Evolutionary conservation across 2,113 vertebrate species (phyloP).

Genomic region (Corvus moneduloides): DNA sequence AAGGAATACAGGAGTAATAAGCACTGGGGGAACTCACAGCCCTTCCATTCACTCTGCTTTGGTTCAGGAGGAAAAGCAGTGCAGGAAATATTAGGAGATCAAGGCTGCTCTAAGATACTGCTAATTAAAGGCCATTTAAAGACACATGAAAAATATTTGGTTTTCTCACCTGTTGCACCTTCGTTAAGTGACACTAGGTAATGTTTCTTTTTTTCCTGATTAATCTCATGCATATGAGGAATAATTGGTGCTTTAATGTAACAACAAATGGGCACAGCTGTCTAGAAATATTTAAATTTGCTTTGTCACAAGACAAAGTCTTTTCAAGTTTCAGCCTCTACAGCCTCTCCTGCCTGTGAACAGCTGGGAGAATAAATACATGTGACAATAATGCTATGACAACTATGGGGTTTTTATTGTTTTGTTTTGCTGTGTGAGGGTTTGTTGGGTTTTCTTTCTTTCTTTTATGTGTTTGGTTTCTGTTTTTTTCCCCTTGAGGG

Average conservation of each 20-base stretch:
- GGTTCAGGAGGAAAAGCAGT: neutral
- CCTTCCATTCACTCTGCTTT: neutral
- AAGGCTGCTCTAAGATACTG: neutral
- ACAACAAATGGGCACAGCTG: neutral
- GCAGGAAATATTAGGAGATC: neutral
- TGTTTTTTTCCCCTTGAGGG: neutral
- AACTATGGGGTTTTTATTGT: rapidly evolving
- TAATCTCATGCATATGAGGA: neutral
- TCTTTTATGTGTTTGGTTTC: neutral
- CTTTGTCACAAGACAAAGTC: neutral
- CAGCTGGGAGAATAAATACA: neutral
- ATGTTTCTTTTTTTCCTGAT: neutral
- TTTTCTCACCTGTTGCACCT: neutral
- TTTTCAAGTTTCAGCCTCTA: neutral
- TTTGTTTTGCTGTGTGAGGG: neutral
- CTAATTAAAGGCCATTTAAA: neutral
- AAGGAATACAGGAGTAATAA: neutral
- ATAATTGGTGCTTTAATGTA: neutral
- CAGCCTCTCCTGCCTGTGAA: neutral
- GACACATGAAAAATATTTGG: neutral
- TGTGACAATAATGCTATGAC: neutral
- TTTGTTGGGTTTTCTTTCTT: neutral
- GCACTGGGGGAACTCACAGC: neutral
- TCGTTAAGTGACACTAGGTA: neutral
- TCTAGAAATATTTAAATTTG: neutral